Evolutionary conservation across 2,797 vertebrate genomes (phyloP), one percentile per base, ranked within the genome.

Genomic region (Melopsittacus undulatus): DNA sequence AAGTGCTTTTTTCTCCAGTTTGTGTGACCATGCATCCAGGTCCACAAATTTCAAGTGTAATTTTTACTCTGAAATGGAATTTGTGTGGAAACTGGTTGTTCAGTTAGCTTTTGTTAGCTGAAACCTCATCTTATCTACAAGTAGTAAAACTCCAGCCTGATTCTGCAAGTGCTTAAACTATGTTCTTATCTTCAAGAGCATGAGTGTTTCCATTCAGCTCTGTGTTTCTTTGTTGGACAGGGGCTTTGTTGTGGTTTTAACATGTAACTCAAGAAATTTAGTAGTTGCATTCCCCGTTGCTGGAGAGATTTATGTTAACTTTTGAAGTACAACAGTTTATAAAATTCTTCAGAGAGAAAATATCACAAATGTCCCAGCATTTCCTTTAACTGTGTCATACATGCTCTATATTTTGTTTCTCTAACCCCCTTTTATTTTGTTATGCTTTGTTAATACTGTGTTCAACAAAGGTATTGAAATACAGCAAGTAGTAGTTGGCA

Each of bases 241-340:
- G 46, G 89, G 59, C 96, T 96, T 95, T 96, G 90, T 96, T 97
- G 94, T 95, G 86, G 83, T 95, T 94, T 94, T 84, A 92, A 94
- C 88, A 38, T 92, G 77, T 79, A 92, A 95, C 87, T 93, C 81
- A 76, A 90, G 90, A 95, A 95, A 96, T 89, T 54, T 82, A 82
- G 51, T 66, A 48, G 75, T 87, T 94, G 90, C 63, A 34, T 95
- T 95, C 94, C 88, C 83, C 2, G 0, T 90, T 95, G 56, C 92
- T 92, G 83, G 86, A 77, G 83, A 92, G 94, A 93, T 95, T 89
- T 94, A 79, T 82, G 78, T 77, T 95, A 89, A 82, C 89, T 93
- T 96, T 84, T 84, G 83, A 95, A 93, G 92, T 74, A 87, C 51
- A 40, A 38, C 20, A 42, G 59, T 48, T 87, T 81, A 89, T 96